Evolutionary conservation across 1,140 invertebrate genomes (phyloP).

Genomic region (Spodoptera litura): DNA sequence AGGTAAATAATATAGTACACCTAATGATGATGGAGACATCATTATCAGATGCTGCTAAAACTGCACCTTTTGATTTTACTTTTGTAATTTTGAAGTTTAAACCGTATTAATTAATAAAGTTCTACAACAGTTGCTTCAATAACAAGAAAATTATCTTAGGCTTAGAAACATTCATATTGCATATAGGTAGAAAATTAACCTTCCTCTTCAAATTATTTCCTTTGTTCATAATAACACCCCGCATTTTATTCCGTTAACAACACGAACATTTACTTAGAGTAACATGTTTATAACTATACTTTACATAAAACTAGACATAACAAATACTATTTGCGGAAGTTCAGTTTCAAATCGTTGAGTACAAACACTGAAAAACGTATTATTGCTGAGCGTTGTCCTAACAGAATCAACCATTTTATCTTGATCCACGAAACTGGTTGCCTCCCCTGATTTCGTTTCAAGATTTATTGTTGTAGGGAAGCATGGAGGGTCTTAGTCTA

Average conservation of each 20-base stretch:
- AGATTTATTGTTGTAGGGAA: conserved; percentile 3
- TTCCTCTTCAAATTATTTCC: no score
- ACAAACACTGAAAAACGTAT: conserved; percentile 51
- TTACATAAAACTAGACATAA: conserved; percentile 21
- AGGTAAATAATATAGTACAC: no score
- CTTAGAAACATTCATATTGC: no score
- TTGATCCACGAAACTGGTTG: conserved; percentile 8
- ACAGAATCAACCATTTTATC: conserved; percentile 39
- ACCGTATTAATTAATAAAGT: no score
- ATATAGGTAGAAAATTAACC: no score
- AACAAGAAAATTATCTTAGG: no score
- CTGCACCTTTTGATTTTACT: no score
- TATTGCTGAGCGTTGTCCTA: conserved; percentile 43
- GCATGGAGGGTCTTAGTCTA: conserved; percentile 45
- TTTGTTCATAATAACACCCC: no score
- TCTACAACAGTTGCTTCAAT: no score
- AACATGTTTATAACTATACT: conserved; percentile 12
- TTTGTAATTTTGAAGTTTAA: no score
- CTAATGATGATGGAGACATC: no score
- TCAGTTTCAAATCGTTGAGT: conserved; percentile 48
- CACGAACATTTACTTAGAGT: not conserved
- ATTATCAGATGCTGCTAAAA: no score
- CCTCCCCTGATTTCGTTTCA: not conserved
- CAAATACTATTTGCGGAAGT: conserved; percentile 33
- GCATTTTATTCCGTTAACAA: not conserved